These are phyloP conservation scores for Sarcophaga carnaria DNA, from an alignment of 2,888 invertebrate species.

Conservation along the genomic window DNA sequence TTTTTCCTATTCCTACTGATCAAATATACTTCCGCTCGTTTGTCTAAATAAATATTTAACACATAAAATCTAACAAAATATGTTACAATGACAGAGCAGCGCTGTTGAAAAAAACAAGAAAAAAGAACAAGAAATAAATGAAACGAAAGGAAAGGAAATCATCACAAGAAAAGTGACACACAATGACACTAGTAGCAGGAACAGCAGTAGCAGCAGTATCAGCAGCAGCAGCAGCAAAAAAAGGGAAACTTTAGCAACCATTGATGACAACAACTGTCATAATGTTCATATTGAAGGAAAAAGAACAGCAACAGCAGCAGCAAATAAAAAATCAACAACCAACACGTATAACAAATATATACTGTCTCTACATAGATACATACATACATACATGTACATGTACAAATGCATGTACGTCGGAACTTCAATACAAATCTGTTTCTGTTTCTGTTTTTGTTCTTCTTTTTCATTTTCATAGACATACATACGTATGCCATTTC, in stretches of 20 bases:
- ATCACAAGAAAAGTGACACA: slow-evolving; percentile 10
- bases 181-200: neutral
- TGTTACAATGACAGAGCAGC: slow-evolving; percentile 44
- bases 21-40: slow-evolving; percentile 77
- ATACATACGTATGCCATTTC: neutral
- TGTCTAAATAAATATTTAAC: slow-evolving; percentile 78
- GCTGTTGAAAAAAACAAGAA: neutral
- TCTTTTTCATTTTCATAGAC: neutral
- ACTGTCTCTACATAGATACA: neutral
- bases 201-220: too few relatives aligned
- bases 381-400: too few relatives aligned
- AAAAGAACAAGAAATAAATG: neutral
- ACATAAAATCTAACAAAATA: slow-evolving; percentile 73
- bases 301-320: slow-evolving; percentile 11
- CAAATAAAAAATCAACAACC: slow-evolving; percentile 36
- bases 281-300: slow-evolving; percentile 49
- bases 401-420: neutral
- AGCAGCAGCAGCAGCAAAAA: neutral
- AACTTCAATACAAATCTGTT: slow-evolving; percentile 20
- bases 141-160: too few relatives aligned
- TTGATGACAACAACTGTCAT: slow-evolving; percentile 58
- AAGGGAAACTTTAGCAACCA: slow-evolving; percentile 33
- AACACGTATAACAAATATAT: slow-evolving; percentile 45
- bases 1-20: slow-evolving; percentile 23
- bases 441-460: slow-evolving; percentile 33